These are phyloP conservation scores for Xiphophorus maculatus DNA, from an alignment of 2,113 vertebrate species.

Conservation along the genomic window DNA sequence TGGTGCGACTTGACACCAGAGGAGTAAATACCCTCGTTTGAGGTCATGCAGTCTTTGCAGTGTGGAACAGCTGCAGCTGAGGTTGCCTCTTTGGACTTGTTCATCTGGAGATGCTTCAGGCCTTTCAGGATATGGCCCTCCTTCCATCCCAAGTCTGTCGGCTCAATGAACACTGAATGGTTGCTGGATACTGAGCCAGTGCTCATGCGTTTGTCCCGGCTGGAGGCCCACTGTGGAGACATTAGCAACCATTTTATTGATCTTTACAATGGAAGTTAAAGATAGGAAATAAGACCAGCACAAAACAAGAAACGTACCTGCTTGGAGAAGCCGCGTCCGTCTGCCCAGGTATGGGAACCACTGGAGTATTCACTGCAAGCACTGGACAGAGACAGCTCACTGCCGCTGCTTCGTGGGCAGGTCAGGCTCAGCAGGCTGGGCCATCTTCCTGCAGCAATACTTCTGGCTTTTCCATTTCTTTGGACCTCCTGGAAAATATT, in stretches of 20 bases:
- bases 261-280: not conserved
- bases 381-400: constrained; percentile 89
- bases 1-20: constrained; percentile 82
- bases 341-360: constrained; percentile 89
- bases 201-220: constrained; percentile 88
- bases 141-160: constrained; percentile 87
- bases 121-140: constrained; percentile 90
- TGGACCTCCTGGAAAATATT: constrained; percentile 82
- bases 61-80: constrained; percentile 83
- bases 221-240: constrained; percentile 79
- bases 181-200: constrained; percentile 84
- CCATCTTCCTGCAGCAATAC: constrained; percentile 79
- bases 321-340: constrained; percentile 80
- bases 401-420: constrained; percentile 87
- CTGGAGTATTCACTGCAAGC: constrained; percentile 91
- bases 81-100: constrained; percentile 81
- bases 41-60: constrained; percentile 93
- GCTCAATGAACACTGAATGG: constrained; percentile 79
- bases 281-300: not conserved
- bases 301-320: constrained; percentile 68
- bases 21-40: constrained; percentile 93
- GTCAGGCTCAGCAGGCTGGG: constrained; percentile 81
- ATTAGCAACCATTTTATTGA: constrained; percentile 10
- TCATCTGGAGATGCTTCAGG: constrained; percentile 87
- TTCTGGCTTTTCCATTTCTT: constrained; percentile 81